phyloP scores from a whole-genome alignment of 2,797 vertebrate species.

The Halcyon chelicuti region DNA sequence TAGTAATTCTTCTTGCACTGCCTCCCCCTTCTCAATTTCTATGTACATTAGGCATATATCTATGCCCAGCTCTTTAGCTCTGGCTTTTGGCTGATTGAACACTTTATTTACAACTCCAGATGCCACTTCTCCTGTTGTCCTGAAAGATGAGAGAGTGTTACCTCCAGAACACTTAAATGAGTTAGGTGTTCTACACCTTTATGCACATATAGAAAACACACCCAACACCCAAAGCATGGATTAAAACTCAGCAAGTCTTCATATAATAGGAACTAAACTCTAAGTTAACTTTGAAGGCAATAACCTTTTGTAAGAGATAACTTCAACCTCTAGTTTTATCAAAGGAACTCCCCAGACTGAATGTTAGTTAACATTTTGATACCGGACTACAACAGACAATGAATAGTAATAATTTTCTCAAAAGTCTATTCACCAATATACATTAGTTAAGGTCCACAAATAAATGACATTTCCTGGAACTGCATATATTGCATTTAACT shows the following conservation, averaged over 20 bases:
- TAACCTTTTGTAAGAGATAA: neutral
- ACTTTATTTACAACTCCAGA: slow-evolving; percentile 97
- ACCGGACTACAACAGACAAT: neutral
- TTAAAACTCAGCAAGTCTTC: neutral
- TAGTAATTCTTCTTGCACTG: slow-evolving; percentile 94
- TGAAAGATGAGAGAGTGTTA: slow-evolving; percentile 69
- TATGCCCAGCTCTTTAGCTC: slow-evolving; percentile 92
- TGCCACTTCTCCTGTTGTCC: slow-evolving; percentile 94
- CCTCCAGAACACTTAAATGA: neutral
- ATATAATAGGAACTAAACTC: neutral
- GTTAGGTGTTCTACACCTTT: neutral
- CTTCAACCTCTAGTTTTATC: neutral
- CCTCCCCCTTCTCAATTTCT: slow-evolving; percentile 94
- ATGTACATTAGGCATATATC: slow-evolving; percentile 97
- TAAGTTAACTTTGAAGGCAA: neutral
- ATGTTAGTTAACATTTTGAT: neutral
- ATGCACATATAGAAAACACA: neutral
- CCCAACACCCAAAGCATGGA: neutral
- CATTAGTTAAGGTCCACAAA: neutral
- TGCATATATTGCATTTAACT: neutral
- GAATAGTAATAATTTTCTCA: neutral
- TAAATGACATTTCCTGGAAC: neutral
- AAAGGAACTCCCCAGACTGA: neutral
- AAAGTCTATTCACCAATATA: neutral
- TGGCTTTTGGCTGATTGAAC: slow-evolving; percentile 98